phyloP scores from a whole-genome alignment of 2,888 invertebrate genomes.

The Hirtodrosophila confusa region DNA sequence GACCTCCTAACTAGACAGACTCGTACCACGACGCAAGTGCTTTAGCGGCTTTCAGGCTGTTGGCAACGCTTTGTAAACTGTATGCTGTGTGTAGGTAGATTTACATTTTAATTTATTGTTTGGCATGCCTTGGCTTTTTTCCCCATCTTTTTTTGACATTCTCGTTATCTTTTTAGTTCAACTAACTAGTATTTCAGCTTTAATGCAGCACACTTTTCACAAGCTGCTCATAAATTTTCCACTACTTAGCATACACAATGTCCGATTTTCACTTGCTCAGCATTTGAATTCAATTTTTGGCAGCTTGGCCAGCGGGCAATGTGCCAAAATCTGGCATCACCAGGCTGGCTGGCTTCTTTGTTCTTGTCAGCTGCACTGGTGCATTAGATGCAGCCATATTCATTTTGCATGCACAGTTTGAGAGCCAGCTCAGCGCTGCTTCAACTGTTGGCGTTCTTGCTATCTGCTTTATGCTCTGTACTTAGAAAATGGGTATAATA shows the following conservation, averaged over 20 bases:
- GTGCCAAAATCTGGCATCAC: conserved; percentile 52
- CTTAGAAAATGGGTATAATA: too few species aligned
- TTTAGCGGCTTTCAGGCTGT: conserved; percentile 7
- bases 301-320: conserved; percentile 59
- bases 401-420: conserved; percentile 52
- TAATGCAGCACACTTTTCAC: conserved; percentile 31
- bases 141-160: background rate
- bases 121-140: conserved; percentile 47
- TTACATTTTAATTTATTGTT: conserved; percentile 44
- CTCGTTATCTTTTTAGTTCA: conserved; percentile 16
- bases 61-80: conserved; percentile 52
- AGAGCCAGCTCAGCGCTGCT: conserved; percentile 31
- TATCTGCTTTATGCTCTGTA: background rate
- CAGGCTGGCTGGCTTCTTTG: background rate
- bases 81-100: conserved; percentile 51
- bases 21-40: conserved; percentile 3
- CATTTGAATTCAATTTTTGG: conserved; percentile 58
- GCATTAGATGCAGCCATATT: conserved; percentile 28
- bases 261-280: conserved; percentile 24
- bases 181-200: conserved; percentile 38
- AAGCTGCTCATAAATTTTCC: conserved; percentile 59
- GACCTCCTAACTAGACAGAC: conserved; percentile 4
- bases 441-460: conserved; percentile 19
- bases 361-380: conserved; percentile 37
- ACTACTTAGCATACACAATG: conserved; percentile 64